Percentiles rank a stretch among this genome's conserved stretches.
Conservation (phyloP, 1,140 invertebrate species). For the Euglossa dilemma region DNA sequence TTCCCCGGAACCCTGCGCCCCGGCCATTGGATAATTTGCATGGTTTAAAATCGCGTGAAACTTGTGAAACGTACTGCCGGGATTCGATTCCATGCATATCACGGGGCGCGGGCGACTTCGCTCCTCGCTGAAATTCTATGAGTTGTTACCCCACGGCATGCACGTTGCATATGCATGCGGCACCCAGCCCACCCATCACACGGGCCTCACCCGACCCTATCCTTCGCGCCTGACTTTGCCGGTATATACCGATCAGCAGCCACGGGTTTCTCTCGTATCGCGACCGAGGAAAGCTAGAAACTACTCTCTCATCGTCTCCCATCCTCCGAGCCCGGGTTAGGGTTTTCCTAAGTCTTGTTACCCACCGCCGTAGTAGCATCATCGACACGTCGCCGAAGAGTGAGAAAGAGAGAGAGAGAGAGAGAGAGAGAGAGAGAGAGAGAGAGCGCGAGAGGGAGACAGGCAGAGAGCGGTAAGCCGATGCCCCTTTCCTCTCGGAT, state of each 20-base stretch:
- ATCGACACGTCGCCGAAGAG: slow-evolving; percentile 50
- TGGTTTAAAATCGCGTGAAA: slow-evolving; percentile 65
- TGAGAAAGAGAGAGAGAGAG: neutral
- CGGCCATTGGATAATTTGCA: slow-evolving; percentile 33
- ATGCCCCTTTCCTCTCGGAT: slow-evolving; percentile 41
- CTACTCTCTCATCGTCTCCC: neutral
- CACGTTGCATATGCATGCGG: slow-evolving; percentile 80
- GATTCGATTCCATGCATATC: slow-evolving; percentile 77
- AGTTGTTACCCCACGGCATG: slow-evolving; percentile 80
- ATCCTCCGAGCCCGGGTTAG: neutral
- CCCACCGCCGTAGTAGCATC: slow-evolving; percentile 44
- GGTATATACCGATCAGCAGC: slow-evolving; percentile 4
- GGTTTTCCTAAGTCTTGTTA: slow-evolving; percentile 31
- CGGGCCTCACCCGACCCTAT: neutral
- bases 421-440: neutral
- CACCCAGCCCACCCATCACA: slow-evolving; percentile 5
- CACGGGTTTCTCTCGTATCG: slow-evolving; percentile 8
- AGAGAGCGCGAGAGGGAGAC: too few relatives aligned
- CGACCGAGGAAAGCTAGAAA: slow-evolving; percentile 11
- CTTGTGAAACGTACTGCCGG: slow-evolving; percentile 68
- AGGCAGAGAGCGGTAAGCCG: slow-evolving; percentile 11
- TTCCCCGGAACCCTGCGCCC: neutral
- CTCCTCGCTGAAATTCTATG: slow-evolving; percentile 71
- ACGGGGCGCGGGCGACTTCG: slow-evolving; percentile 67
- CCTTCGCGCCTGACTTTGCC: neutral